Evolutionary conservation across 2,113 vertebrate species (phyloP).

Genomic region (Lepidothrix coronata): DNA sequence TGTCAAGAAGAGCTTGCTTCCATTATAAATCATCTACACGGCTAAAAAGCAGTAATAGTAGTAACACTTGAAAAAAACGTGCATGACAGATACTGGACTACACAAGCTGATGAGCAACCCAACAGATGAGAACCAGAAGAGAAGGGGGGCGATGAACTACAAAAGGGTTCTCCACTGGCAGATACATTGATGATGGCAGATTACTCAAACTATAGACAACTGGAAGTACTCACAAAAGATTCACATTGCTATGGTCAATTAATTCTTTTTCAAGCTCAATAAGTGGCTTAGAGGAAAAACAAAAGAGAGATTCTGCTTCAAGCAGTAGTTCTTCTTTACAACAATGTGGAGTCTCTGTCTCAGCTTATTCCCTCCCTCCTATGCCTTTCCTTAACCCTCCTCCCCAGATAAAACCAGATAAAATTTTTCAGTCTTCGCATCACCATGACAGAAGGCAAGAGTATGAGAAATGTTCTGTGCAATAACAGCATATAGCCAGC

Average conservation of each 20-base stretch:
- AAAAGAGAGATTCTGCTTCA: background rate
- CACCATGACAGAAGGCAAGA: background rate
- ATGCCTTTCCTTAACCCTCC: background rate
- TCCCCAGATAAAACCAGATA: background rate
- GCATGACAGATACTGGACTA: background rate
- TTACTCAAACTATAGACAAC: background rate
- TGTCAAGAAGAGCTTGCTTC: background rate
- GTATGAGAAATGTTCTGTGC: background rate
- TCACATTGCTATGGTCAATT: background rate
- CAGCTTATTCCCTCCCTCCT: background rate
- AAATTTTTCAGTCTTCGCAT: background rate
- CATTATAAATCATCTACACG: background rate
- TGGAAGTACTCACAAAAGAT: background rate
- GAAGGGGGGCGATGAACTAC: background rate
- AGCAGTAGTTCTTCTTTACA: background rate
- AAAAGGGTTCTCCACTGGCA: background rate
- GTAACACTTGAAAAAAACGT: background rate
- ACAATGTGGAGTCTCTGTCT: background rate
- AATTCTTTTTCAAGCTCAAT: background rate
- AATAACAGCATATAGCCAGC: background rate
- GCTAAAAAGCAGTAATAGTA: background rate
- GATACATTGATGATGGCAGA: background rate
- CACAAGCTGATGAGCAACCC: background rate
- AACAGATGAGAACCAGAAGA: background rate
- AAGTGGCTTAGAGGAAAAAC: background rate